Evolutionary conservation across 1,140 invertebrate genomes (phyloP), one percentile per base, ranked within the genome.

Genomic region (Neodiprion lecontei): DNA sequence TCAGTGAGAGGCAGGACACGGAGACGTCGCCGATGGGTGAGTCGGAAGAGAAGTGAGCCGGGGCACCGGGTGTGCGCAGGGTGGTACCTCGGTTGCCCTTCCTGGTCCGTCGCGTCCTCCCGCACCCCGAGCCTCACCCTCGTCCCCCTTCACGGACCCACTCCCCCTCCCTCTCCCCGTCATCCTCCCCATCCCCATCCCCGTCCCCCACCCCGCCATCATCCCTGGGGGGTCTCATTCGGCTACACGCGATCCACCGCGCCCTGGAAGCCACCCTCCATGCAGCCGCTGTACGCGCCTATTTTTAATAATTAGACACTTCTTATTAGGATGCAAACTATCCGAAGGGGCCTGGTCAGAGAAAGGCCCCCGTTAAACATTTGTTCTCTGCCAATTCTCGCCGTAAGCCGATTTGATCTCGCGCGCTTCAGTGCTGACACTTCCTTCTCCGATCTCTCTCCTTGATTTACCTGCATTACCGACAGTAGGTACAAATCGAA

Each of bases 11-110:
- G 49, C 87, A 86, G 75, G 87, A 88, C 72, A 83, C 85, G 69
- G 87, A 88, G 74, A 83, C 77, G 66, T 85, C 84, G 76, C 85
- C 86, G 70, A 83, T 79, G 72, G 83, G 77, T n/a, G 84, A 88
- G 75, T 77, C 82, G 50, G 87, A 88, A 81, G 86, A 88, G 73
- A 88, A 88, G 86, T 88, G 87, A 88, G 84, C 81, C 83, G 84
- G 80, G 83, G 81, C 80, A 83, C 78, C 79, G 84, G 83, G 84
- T 86, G 85, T 82, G 82, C 81, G 84, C 79, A 84, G 82, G 82
- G 83, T 83, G 83, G 53, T 61, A 61, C 84, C 82, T 80, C 74
- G 75, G 70, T 78, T 79, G 80, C 81, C 77, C 79, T 78, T 85
- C 72, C 76, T 79, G 83, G 76, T 84, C 77, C 81, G 83, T 76